Conservation (phyloP, 1,140 invertebrate species). For the silkworm (Bombyx mori) region ASM3026992v2 NC_085121.1:17400001-17400500, state of each 20-base stretch:
- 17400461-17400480: constrained; percentile 56
- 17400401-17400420: constrained; percentile 51
- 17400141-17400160: constrained; percentile 47
- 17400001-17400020: constrained; percentile 39
- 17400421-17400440: constrained; percentile 74
- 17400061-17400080: constrained; percentile 41
- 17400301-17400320: constrained; percentile 27
- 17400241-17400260: constrained; percentile 15
- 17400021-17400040: constrained; percentile 55
- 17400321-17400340: constrained; percentile 58
- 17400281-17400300: constrained; percentile 20
- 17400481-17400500: constrained; percentile 47
- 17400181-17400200: constrained; percentile 52
- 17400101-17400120: constrained; percentile 45
- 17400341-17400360: constrained; percentile 21
- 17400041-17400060: constrained; percentile 56
- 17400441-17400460: constrained; percentile 78
- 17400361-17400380: constrained; percentile 19
- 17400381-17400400: constrained; percentile 55
- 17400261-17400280: constrained; percentile 29
- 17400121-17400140: constrained; percentile 37
- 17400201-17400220: constrained; percentile 51
- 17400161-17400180: constrained; percentile 39
- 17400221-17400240: constrained; percentile 12
- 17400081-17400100: constrained; percentile 57